These are phyloP conservation scores for Athrips mouffetella DNA, from an alignment of 2,888 invertebrate genomes.

Conservation along the genomic window DNA sequence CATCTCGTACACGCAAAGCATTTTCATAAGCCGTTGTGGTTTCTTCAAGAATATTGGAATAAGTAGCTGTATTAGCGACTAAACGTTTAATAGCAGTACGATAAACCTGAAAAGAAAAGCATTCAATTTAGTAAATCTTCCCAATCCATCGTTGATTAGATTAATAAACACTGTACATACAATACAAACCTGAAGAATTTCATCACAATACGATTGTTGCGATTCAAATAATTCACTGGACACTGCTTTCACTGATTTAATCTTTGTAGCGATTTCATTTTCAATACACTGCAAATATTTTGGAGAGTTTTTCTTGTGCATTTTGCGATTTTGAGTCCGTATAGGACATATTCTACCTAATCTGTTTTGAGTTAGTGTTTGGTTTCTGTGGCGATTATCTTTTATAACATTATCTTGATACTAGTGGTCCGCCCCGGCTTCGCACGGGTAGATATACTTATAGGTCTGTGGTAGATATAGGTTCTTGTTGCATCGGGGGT, in stretches of 20 bases:
- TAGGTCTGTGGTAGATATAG: too few relatives aligned
- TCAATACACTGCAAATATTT: conserved; percentile 57
- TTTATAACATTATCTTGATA: neutral
- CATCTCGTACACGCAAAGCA: conserved; percentile 53
- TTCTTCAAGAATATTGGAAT: conserved; percentile 48
- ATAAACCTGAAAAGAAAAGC: conserved; percentile 48
- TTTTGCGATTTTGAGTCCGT: too few relatives aligned
- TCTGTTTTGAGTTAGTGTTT: conserved; percentile 8
- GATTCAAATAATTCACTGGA: conserved; percentile 47
- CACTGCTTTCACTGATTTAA: conserved; percentile 43
- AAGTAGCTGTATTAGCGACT: conserved; percentile 51
- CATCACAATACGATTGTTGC: conserved; percentile 51
- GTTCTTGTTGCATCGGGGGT: too few relatives aligned
- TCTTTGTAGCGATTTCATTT: conserved; percentile 35
- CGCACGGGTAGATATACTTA: too few relatives aligned
- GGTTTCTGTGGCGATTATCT: conserved; percentile 59
- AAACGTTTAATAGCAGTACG: conserved; percentile 53
- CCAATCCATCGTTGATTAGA: too few relatives aligned
- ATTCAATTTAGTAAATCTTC: neutral
- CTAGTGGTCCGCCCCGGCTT: too few relatives aligned
- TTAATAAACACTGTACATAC: too few relatives aligned
- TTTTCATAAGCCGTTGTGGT: conserved; percentile 64
- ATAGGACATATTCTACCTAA: neutral
- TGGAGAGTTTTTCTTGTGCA: conserved; percentile 33
- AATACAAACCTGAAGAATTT: conserved; percentile 47